phyloP scores from a whole-genome alignment of 2,888 invertebrate genomes.

The Hetaerina titia region DNA sequence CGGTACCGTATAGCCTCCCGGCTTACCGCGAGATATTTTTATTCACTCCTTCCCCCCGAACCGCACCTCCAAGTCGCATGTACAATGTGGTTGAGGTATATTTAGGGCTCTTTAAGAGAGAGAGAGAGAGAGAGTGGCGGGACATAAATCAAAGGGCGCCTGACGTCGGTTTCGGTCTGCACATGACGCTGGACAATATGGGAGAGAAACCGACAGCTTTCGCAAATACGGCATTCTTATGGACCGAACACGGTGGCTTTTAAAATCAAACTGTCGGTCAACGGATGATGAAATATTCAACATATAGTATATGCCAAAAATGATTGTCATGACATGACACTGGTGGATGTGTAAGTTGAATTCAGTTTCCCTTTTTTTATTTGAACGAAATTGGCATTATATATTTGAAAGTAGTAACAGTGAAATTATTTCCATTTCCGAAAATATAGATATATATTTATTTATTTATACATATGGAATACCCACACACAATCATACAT shows the following conservation, averaged over 20 bases:
- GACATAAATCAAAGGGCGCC: background rate
- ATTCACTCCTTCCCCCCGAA: background rate
- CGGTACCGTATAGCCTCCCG: background rate
- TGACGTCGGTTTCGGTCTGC: background rate
- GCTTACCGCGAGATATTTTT: slow-evolving; percentile 4
- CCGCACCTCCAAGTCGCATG: background rate
- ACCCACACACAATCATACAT: too few species aligned
- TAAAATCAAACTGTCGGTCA: background rate
- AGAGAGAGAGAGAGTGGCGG: background rate
- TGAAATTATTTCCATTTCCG: too few species aligned
- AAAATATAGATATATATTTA: too few species aligned
- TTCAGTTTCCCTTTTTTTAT: too few species aligned
- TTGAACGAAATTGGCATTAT: too few species aligned
- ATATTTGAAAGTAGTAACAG: too few species aligned
- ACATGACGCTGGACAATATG: background rate
- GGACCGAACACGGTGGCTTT: background rate
- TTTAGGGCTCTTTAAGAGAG: background rate
- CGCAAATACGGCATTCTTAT: background rate
- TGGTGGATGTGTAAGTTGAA: too few species aligned
- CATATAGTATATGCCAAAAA: too few species aligned
- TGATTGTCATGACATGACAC: too few species aligned
- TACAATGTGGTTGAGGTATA: background rate
- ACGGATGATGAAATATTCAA: background rate
- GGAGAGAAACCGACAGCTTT: background rate
- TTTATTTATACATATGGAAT: too few species aligned